Percentiles rank a stretch among this genome's conserved stretches.
Conservation (phyloP, 2,113 vertebrate species). For the Chloropsis cyanopogon region DNA sequence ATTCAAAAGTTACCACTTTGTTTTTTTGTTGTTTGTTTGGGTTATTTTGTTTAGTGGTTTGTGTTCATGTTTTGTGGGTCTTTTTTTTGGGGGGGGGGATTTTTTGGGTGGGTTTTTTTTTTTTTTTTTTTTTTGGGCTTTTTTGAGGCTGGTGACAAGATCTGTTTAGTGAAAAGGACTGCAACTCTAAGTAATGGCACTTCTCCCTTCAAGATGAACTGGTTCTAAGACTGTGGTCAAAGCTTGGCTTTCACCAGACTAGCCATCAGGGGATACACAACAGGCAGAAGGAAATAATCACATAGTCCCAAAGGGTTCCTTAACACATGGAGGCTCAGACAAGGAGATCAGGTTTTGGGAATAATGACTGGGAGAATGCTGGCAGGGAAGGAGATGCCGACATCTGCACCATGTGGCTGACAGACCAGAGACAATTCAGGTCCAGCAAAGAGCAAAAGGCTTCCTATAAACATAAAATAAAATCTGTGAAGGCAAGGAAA, state of each 20-base stretch:
- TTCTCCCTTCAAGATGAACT: neutral
- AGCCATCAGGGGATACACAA: neutral
- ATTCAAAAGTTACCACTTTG: neutral
- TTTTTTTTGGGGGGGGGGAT: neutral
- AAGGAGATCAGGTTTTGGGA: constrained; percentile 24
- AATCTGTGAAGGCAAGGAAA: constrained; percentile 11
- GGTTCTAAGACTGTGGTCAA: neutral
- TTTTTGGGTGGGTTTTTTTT: neutral
- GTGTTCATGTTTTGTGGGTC: neutral
- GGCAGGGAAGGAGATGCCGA: neutral
- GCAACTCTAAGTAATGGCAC: neutral
- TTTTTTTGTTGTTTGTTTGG: neutral
- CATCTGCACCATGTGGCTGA: constrained; percentile 64
- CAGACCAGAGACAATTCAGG: constrained; percentile 49
- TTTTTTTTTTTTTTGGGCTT: neutral
- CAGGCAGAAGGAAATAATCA: constrained; percentile 53
- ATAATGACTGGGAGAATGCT: constrained; percentile 41
- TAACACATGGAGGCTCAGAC: constrained; percentile 32
- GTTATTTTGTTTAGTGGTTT: neutral
- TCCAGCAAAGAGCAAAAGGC: constrained; percentile 33
- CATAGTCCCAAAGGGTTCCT: neutral
- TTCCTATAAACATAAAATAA: constrained; percentile 54
- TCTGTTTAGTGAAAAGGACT: neutral
- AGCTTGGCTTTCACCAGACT: neutral
- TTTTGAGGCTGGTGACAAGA: neutral